Evolutionary conservation across 2,113 vertebrate genomes (phyloP), one percentile per base, ranked within the genome.

Genomic region (Psephotus haematonotus): DNA sequence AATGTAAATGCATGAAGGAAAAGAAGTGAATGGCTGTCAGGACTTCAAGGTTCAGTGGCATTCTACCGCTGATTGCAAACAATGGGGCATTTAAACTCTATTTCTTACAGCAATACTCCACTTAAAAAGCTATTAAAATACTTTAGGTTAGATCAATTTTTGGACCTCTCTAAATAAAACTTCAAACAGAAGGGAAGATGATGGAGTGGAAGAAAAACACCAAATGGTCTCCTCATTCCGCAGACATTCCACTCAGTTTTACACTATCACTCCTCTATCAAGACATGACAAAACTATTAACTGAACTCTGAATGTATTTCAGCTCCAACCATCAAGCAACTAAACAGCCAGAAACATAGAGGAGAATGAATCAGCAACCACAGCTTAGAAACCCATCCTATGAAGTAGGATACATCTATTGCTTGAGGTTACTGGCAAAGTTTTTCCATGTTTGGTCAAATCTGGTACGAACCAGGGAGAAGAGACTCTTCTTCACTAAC

Each of bases 401-500:
- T 2, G 62, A 6, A 22, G 35, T 0, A 44, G 74, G 35, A 7
- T 1, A 17, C 6, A 35, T 0, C 7, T 4, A 8, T 4, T 46
- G 63, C 49, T 9, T 0, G 0, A 4, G 2, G 28, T 0, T 9
- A 2, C 25, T 17, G 44, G 22, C 57, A 39, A 18, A 50, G 52
- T 8, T 53, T 2, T 13, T 1, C 39, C 41, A 8, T 0, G 6
- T 10, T 13, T 41, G 57, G 17, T 12, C 10, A 13, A 2, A 28
- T 0, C 10, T 25, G 3, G 29, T 16, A 27, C 31, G 23, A 13
- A 8, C 0, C 43, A n/a, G 17, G 57, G 43, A 82, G 33, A 16
- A 35, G 1, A 11, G n/a, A 4, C 9, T 11, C 33, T n/a, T n/a
- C 69, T 41, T 5, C 76, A 89, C 97, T 70, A 3, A 98, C 98